These are phyloP conservation scores for Myotis planiceps DNA, from an alignment of 2,797 vertebrate species.

Conservation along the genomic window DNA sequence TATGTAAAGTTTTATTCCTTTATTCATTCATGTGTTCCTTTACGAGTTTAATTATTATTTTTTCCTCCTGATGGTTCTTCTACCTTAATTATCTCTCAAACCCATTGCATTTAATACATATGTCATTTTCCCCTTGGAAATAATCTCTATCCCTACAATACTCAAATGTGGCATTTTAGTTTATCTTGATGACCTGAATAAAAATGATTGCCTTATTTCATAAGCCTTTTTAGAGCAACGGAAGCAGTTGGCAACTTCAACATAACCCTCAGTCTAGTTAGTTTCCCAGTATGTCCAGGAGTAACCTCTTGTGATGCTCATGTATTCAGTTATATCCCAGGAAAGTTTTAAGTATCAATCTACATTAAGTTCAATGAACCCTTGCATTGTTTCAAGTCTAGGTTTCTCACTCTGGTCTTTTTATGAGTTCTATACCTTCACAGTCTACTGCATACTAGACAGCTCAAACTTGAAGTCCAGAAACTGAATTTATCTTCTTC, in stretches of 20 bases:
- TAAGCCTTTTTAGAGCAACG: neutral
- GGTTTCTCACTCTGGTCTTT: neutral
- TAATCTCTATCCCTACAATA: neutral
- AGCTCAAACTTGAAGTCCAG: neutral
- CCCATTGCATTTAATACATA: neutral
- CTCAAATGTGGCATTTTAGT: neutral
- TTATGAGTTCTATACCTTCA: neutral
- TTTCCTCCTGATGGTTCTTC: neutral
- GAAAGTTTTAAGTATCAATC: neutral
- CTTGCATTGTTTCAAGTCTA: neutral
- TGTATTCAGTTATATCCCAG: neutral
- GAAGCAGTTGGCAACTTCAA: neutral
- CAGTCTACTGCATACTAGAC: neutral
- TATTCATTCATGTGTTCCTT: neutral
- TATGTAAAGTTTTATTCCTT: neutral
- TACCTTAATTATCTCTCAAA: neutral
- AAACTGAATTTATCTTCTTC: neutral
- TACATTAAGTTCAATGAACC: neutral
- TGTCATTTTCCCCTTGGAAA: neutral
- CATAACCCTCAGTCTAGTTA: neutral
- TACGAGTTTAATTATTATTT: slow-evolving; percentile 2
- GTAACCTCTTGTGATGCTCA: neutral
- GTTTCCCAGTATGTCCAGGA: neutral
- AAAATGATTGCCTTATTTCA: neutral
- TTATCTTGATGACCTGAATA: neutral